A percentile compares a stretch with the other conserved stretches of the same genome.
These are phyloP conservation scores for Oryzias melastigma DNA, from an alignment of 2,113 vertebrate genomes.

Conservation along the genomic window DNA sequence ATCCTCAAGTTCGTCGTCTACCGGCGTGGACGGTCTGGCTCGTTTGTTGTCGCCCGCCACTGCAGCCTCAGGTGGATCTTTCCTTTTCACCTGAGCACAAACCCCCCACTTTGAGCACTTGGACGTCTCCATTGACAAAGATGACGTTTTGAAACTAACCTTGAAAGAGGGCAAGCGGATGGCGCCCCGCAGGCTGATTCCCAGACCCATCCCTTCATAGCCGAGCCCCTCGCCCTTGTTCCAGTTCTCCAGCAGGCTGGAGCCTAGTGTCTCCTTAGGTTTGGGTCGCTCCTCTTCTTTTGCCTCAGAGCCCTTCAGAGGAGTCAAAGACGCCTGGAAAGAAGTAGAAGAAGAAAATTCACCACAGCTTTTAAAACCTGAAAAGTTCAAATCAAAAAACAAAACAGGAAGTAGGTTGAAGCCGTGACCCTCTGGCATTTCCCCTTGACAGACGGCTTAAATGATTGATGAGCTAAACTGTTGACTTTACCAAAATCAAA, in stretches of 20 bases:
- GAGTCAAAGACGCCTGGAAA: slow-evolving; percentile 86
- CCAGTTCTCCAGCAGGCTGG: slow-evolving; percentile 94
- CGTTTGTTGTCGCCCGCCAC: slow-evolving; percentile 89
- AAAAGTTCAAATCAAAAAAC: background rate
- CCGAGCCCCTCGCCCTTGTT: slow-evolving; percentile 94
- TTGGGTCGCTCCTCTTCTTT: slow-evolving; percentile 92
- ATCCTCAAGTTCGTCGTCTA: slow-evolving; percentile 91
- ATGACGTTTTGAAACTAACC: slow-evolving; percentile 62
- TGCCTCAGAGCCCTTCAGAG: slow-evolving; percentile 88
- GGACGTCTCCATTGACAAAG: too few relatives aligned
- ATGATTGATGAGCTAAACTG: background rate
- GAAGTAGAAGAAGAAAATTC: background rate
- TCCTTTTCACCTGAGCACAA: slow-evolving; percentile 89
- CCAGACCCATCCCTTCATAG: slow-evolving; percentile 91
- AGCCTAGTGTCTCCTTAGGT: slow-evolving; percentile 88
- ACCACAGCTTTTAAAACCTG: background rate
- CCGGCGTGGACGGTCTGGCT: slow-evolving; percentile 87
- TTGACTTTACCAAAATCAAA: background rate
- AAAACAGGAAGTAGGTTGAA: background rate
- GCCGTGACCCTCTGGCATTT: background rate
- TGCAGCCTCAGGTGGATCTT: slow-evolving; percentile 90
- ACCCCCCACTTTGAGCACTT: background rate
- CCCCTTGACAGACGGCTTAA: background rate
- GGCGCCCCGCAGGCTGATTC: slow-evolving; percentile 90
- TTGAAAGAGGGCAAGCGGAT: slow-evolving; percentile 97